Evolutionary conservation across 2,797 vertebrate genomes (phyloP), one percentile per base, ranked within the genome.

Genomic region (Pipistrellus kuhlii): DNA sequence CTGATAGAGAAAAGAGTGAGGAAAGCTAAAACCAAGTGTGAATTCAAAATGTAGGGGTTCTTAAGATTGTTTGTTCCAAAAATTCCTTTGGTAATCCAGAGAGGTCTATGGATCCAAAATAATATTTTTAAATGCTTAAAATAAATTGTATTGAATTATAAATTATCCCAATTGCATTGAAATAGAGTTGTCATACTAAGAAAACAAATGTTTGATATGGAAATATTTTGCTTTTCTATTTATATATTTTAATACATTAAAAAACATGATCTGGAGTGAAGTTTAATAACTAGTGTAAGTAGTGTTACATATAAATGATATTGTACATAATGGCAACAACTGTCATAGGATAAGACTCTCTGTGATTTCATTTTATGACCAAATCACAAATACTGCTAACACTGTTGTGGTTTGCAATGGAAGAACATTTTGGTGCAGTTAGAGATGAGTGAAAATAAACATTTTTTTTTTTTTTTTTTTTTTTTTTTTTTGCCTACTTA

Each of bases 191-290:
- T 11, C 38, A 10, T 78, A 46, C 38, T 55, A 41, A 46, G 35
- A 66, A 86, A 88, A 83, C 8, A 66, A 38, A 46, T 25, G 32
- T 77, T 68, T 57, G 66, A 48, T 68, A 48, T 3, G 59, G 48
- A 68, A 89, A 59, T 59, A 68, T 41, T 80, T 85, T 73, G 73
- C 48, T 73, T 85, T 68, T 12, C 30, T 94, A 48, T 66, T 76
- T 14, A 51, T 13, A 15, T 20, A 48, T 72, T 66, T 66, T 76
- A 10, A 51, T 13, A 15, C 25, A 48, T 72, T 66, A 66, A 44
- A 41, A 57, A 73, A 85, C 4, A 44, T 18, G 75, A 30, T 68
- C 66, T 44, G 66, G 62, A 73, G 30, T 77, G 27, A 53, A 51
- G 14, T 51, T 6, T 51, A 62, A 77, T 94, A 48, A 38, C 72